phyloP scores from a whole-genome alignment of 2,888 invertebrate species.

The Dryobota labecula region DNA sequence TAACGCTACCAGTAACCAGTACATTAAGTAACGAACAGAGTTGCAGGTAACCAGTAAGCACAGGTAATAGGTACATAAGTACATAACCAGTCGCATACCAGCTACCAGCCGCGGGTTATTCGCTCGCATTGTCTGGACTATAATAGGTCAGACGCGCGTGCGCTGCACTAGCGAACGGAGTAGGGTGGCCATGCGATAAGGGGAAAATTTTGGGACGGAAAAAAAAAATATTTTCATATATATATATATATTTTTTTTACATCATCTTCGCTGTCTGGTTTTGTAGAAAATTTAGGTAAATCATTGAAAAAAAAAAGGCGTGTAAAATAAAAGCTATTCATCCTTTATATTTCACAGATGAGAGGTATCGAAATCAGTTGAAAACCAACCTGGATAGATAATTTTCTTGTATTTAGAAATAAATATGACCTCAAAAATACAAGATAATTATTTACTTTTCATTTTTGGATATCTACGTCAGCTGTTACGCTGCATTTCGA shows the following conservation, averaged over 20 bases:
- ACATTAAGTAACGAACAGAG: conserved; percentile 58
- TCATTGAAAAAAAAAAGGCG: not conserved
- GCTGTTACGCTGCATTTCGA: no score
- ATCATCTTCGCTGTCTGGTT: not conserved
- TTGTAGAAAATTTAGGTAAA: not conserved
- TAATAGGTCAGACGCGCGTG: conserved; percentile 81
- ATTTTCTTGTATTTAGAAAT: not conserved
- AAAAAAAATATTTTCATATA: not conserved
- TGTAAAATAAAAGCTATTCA: not conserved
- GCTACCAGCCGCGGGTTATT: conserved; percentile 81
- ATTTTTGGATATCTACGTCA: not conserved
- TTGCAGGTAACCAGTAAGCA: conserved; percentile 11
- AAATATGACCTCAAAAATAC: not conserved
- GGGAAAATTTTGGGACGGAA: conserved; percentile 1
- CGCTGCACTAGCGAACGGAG: conserved; percentile 60
- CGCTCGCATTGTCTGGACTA: conserved; percentile 85
- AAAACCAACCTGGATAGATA: not conserved
- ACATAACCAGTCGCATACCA: conserved; percentile 70
- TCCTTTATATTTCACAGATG: not conserved
- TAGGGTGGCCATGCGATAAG: conserved; percentile 38
- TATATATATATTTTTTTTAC: not conserved
- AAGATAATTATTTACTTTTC: not conserved
- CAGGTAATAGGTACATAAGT: conserved; percentile 41
- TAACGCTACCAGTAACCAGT: conserved; percentile 47
- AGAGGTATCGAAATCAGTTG: not conserved